Percentiles rank a stretch among this genome's conserved stretches.
Evolutionary conservation across 2,888 invertebrate species (phyloP).

Genomic region (Glaucopsyche alexis): DNA sequence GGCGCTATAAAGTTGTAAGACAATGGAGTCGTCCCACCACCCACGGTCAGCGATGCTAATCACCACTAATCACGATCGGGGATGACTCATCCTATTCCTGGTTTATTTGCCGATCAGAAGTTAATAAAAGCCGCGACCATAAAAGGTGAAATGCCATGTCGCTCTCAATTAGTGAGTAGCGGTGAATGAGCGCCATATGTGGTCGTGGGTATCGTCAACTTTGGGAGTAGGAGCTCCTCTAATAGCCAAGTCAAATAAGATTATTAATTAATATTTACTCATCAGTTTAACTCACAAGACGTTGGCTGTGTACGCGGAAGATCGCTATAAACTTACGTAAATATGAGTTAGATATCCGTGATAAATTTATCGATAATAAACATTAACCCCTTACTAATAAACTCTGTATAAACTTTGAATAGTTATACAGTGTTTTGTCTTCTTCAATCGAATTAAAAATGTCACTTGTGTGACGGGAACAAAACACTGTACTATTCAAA

Average conservation of each 20-base stretch:
- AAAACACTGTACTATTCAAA: too few relatives aligned
- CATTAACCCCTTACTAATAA: too few relatives aligned
- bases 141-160: constrained; percentile 76
- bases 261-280: constrained; percentile 71
- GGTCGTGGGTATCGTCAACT: constrained; percentile 66
- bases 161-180: constrained; percentile 72
- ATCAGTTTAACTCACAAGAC: constrained; percentile 20
- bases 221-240: constrained; percentile 67
- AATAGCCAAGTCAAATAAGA: constrained; percentile 68
- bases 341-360: neutral
- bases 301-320: constrained; percentile 11
- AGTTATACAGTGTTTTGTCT: too few relatives aligned
- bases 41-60: constrained; percentile 74
- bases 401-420: too few relatives aligned
- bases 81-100: constrained; percentile 72
- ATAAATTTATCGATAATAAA: neutral
- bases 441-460: too few relatives aligned
- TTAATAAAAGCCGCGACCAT: constrained; percentile 67
- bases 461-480: too few relatives aligned
- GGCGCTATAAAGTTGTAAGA: constrained; percentile 74
- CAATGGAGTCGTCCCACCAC: constrained; percentile 74
- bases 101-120: constrained; percentile 75
- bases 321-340: neutral
- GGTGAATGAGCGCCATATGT: constrained; percentile 73
- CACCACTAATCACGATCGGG: constrained; percentile 75